Conservation (phyloP, 2,888 invertebrate genomes). For the Venusia cambrica region DNA sequence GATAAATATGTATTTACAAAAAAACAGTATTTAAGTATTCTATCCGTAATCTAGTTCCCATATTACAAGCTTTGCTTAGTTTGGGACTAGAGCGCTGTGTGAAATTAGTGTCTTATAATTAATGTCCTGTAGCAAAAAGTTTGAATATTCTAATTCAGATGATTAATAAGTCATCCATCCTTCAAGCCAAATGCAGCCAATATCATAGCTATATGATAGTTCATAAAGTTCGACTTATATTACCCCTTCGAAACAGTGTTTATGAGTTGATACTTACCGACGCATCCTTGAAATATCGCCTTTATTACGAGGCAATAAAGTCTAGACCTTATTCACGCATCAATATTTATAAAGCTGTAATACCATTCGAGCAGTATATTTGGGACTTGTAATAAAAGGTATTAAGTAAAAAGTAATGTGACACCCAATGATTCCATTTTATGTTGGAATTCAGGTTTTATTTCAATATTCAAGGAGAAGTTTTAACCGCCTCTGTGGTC, state of each 20-base stretch:
- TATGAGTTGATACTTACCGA: constrained; percentile 2
- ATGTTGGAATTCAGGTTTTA: too few relatives aligned
- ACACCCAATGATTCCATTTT: constrained; percentile 10
- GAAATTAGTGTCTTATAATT: too few relatives aligned
- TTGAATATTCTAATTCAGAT: too few relatives aligned
- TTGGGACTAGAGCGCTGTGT: too few relatives aligned
- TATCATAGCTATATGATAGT: neutral
- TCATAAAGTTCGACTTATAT: neutral
- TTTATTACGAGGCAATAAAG: constrained; percentile 7
- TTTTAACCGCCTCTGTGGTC: too few relatives aligned
- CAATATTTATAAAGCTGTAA: constrained; percentile 15
- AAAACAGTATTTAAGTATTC: too few relatives aligned
- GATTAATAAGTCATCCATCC: too few relatives aligned
- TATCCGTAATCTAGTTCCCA: too few relatives aligned
- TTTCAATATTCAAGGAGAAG: too few relatives aligned
- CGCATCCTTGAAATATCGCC: constrained; percentile 8
- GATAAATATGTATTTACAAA: too few relatives aligned
- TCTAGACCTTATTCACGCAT: constrained; percentile 8
- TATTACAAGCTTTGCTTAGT: too few relatives aligned
- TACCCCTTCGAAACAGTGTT: constrained; percentile 3
- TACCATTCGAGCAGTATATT: constrained; percentile 12
- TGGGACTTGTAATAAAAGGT: constrained; percentile 11
- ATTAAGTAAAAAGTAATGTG: constrained; percentile 10
- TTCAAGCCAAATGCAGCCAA: neutral
- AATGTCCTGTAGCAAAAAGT: too few relatives aligned